Evolutionary conservation across 2,888 invertebrate genomes (phyloP), one percentile per base, ranked within the genome.

Genomic region (Drosophila infuscata): DNA sequence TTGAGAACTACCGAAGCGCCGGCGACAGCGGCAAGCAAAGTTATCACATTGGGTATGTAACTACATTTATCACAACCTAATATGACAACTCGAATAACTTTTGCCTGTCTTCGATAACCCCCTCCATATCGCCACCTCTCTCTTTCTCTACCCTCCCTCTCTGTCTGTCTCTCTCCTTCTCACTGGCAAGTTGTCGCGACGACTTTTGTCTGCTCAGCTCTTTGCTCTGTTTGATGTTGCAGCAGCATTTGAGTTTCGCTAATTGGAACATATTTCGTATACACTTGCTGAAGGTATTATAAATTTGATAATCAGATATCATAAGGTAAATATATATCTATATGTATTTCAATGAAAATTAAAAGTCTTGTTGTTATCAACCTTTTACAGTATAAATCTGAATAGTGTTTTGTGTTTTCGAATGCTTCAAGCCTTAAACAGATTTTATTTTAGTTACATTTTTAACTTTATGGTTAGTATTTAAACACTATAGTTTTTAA

Each of bases 41-140:
- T 91, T 91, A 91, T 91, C 92, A 92, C 89, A 86, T 88, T 82
- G 80, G 53, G 82, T 84, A 79, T 90, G 91, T 89, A 91, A 91
- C 91, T 91, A 88, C 91, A 91, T 91, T 92, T 91, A 92, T 91
- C 91, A 91, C 87, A 86, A 81, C 84, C 87, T 91, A 91, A 91
- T 92, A 90, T 92, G 91, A 91, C 91, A 91, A 91, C 79, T 89
- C 84, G 82, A 88, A 90, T 88, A 88, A 90, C 80, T 88, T 89
- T 88, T 83, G 85, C 79, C 71, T 79, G 75, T 59, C 41, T 75
- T 41, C 57, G 30, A 56, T 57, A 41, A 32, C 41, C 17, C 43
- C 46, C 25, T 29, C 52, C 29, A 25, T 11, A 9, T 32, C 30
- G 20, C 15, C 61, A 25, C 25, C 20, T 8, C 15, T 15, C 35